Percentiles rank a stretch among this genome's conserved stretches.
Evolutionary conservation across 1,140 invertebrate genomes (phyloP).

Genomic region (Nylanderia fulva): DNA sequence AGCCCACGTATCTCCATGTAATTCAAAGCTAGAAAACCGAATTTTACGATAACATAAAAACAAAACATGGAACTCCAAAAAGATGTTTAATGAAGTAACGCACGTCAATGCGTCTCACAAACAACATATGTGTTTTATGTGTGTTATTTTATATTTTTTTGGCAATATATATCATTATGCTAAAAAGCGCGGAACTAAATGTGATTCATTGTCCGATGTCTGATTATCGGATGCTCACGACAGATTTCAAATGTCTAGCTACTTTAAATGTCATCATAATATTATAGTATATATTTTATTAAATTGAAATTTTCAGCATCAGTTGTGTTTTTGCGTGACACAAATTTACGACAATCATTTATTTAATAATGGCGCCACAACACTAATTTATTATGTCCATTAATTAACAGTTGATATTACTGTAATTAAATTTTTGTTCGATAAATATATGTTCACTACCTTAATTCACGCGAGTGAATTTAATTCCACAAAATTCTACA

Average conservation of each 20-base stretch:
- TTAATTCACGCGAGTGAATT: not conserved
- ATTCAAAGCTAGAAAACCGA: too few species aligned
- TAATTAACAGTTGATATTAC: not conserved
- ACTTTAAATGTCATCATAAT: constrained; percentile 10
- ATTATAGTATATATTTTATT: not conserved
- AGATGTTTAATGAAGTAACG: too few species aligned
- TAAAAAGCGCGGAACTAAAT: constrained; percentile 20
- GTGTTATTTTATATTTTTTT: too few species aligned
- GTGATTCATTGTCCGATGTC: not conserved
- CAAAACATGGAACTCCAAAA: too few species aligned
- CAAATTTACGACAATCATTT: constrained; percentile 5
- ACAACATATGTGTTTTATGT: too few species aligned
- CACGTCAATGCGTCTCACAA: too few species aligned
- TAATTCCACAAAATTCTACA: not conserved
- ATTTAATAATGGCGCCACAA: not conserved
- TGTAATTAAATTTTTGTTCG: not conserved
- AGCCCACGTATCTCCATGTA: too few species aligned
- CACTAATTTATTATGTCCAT: not conserved
- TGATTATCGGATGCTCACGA: not conserved
- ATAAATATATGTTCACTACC: not conserved
- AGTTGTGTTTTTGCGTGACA: not conserved
- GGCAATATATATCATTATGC: constrained; percentile 3
- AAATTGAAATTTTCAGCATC: not conserved
- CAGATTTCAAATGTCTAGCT: not conserved
- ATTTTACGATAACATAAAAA: too few species aligned